Base-by-base conservation (phyloP, 2,888 invertebrate genomes). In the Chrysopilus asiliformis region DNA sequence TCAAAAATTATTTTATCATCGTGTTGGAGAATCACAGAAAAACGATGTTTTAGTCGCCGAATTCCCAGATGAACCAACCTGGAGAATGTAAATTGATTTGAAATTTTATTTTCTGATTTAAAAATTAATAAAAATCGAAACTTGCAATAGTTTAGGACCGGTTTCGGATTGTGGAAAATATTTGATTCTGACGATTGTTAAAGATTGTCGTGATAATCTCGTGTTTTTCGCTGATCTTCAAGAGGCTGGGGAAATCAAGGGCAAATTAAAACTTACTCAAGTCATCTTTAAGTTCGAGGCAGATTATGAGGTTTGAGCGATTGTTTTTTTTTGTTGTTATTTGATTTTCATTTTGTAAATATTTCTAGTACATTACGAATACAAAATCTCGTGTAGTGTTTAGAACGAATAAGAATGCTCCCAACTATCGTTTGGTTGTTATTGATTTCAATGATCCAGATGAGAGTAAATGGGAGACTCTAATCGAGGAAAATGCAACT, bases 1-100 rank as follows among this genome's bases (percentile, higher is more conserved):
- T 64, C 95, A 98, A 64, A 94, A 94, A 58, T 67, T 98, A 29
- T 94, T 79, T 61, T 98, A 89, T 65, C 98, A 98, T 63, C 66
- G 72, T 36, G 60, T 98, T 39, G 84, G 87, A 49, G 89, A 91
- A 20, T 68, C 78, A 9, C 93, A 94, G 58, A 67, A 73, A 0
- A 76, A 89, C 34, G 97, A 97, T 67, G 69, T 91, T 28, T 62
- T 93, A 32, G 82, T 81, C 9, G 84, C 82, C 0, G 89, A 94
- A 58, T 91, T 91, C 65, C 82, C 82, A 1, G 83, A 93, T 30
- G 79, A 94, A 54, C 93, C 94, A 2, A 67, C 78, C n/a, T 87
- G 89, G 79, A 76, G 87, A 67, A 82, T 89, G 89, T 90, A 50
- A 46, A 49, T 33, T 8, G 15, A 26, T 5, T 26, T 26, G 26